Percentiles rank a stretch among this genome's conserved stretches.
These are phyloP conservation scores for Orchestes rusci DNA, from an alignment of 2,888 invertebrate species.

Conservation along the genomic window DNA sequence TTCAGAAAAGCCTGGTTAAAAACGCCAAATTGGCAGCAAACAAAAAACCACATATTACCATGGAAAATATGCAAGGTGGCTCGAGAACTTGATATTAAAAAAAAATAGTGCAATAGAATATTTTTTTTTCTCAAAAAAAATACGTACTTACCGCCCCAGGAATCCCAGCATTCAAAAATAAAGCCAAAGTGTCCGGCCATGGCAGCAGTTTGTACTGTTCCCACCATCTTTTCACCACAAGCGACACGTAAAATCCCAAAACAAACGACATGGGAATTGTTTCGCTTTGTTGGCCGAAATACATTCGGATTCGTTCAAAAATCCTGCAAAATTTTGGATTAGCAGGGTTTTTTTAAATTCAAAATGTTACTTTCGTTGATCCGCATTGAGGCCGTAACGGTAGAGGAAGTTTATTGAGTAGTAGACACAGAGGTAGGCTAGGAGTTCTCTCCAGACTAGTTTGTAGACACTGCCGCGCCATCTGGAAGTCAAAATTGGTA, in stretches of 20 bases:
- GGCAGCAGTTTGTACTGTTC: conserved; percentile 88
- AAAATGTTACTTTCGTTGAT: conserved; percentile 78
- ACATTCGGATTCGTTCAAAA: conserved; percentile 78
- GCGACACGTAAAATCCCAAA: conserved; percentile 87
- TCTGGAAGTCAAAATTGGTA: conserved; percentile 47
- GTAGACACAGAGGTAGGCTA: conserved; percentile 80
- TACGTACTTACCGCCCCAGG: conserved; percentile 76
- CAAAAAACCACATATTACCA: too few species aligned
- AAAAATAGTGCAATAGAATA: too few species aligned
- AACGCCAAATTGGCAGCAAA: too few species aligned
- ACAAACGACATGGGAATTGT: conserved; percentile 94
- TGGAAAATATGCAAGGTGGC: too few species aligned
- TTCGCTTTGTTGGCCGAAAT: conserved; percentile 82
- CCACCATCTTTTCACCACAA: conserved; percentile 93
- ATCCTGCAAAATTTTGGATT: conserved; percentile 59
- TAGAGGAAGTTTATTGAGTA: conserved; percentile 82
- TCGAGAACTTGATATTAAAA: too few species aligned
- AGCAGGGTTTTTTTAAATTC: too few species aligned
- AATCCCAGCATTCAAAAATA: conserved; percentile 86
- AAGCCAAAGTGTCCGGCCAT: conserved; percentile 88
- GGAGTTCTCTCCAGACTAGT: conserved; percentile 86
- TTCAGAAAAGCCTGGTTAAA: too few species aligned
- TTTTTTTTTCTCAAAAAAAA: too few species aligned
- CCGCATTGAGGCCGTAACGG: conserved; percentile 71
- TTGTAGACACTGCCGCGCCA: conserved; percentile 96